Conservation (phyloP, 2,888 invertebrate genomes). For the Agrochola macilenta region DNA sequence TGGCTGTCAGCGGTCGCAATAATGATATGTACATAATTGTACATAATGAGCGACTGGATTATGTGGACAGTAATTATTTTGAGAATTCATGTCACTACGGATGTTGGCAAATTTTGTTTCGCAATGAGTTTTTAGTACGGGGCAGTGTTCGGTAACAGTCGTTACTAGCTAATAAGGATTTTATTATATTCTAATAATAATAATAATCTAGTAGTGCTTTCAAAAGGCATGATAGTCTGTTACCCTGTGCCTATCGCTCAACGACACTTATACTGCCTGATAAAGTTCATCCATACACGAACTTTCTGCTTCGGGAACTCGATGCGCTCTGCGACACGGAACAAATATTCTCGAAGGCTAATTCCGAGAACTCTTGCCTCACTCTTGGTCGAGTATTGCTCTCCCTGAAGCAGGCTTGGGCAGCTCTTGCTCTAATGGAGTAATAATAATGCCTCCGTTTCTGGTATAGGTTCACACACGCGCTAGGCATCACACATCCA, state of each 20-base stretch:
- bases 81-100: slow-evolving; percentile 43
- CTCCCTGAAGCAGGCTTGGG: not conserved
- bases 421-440: not conserved
- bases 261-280: not conserved
- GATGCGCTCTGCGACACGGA: not conserved
- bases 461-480: not conserved
- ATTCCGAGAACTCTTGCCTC: not conserved
- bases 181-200: no score
- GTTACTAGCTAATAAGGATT: not conserved
- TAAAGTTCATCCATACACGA: not conserved
- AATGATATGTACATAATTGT: slow-evolving; percentile 64
- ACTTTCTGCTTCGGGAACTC: slow-evolving; percentile 1
- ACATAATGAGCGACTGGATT: slow-evolving; percentile 58
- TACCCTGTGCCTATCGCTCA: not conserved
- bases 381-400: not conserved
- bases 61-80: slow-evolving; percentile 57
- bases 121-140: not conserved
- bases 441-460: not conserved
- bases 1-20: slow-evolving; percentile 58
- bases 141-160: not conserved
- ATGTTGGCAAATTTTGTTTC: slow-evolving; percentile 40
- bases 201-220: not conserved
- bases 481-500: not conserved
- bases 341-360: not conserved
- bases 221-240: not conserved